Base-by-base conservation (phyloP, 2,113 vertebrate species). In the Tupaia tana region DNA sequence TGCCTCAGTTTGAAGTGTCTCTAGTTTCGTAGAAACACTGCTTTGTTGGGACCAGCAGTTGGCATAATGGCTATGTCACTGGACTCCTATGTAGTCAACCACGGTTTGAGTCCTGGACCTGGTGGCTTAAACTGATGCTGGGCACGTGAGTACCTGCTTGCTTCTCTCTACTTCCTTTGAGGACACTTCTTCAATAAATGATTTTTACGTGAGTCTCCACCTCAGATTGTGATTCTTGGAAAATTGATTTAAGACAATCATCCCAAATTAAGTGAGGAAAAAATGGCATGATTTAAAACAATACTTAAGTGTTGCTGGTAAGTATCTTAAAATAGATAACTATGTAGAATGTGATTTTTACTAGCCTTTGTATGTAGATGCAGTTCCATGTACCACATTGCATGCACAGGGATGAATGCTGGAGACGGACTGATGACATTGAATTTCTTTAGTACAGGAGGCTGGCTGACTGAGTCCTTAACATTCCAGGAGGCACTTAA, bases 401-500 rank as follows among this genome's bases (percentile, higher is more conserved):
- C 59, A 31, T 0, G 9, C 3, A 18, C 10, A 19, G 56, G 19
- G 24, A 90, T 24, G 20, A 92, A 67, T 12, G 16, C 15, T 24
- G 27, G 16, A 18, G 61, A 56, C 8, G 54, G 61, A 84, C 52
- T 14, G 43, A 56, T 61, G 83, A 81, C 63, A 70, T 7, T 82
- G 64, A 31, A 13, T 77, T 94, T 80, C 87, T 92, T 66, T 64
- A 56, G 75, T 4, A 1, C 6, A 16, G 18, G 71, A 70, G 15
- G 43, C 61, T 18, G 82, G 73, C 78, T 82, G 78, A 13, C 29
- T n/a, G 24, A 59, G 82, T 31, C 69, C 90, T 84, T 96, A 94
- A 88, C 61, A 82, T 96, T 93, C 90, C 81, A 88, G 78, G 86
- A 80, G 54, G 92, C 15, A 67, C n/a, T 67, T 71, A 56, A 61